These are phyloP conservation scores for Apodemia mormo DNA, from an alignment of 2,888 invertebrate species.

Conservation along the genomic window DNA sequence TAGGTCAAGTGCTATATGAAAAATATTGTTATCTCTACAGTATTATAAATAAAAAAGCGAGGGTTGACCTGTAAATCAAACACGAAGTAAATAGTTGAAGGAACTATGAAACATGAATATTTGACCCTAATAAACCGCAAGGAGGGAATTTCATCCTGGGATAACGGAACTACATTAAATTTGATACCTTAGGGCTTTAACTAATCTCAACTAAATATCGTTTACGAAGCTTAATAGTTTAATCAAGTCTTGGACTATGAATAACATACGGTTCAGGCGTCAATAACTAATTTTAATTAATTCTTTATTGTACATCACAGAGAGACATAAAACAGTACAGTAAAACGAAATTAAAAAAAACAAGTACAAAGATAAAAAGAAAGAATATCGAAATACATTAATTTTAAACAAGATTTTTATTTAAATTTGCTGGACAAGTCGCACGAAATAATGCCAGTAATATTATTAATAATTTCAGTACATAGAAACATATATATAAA, in stretches of 20 bases:
- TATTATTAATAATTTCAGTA: no score
- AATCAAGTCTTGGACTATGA: neutral
- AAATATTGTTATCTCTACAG: neutral
- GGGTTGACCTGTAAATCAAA: neutral
- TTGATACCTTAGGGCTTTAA: neutral
- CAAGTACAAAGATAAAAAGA: no score
- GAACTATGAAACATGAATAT: neutral
- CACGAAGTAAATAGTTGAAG: neutral
- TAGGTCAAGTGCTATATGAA: no score
- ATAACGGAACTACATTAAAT: neutral
- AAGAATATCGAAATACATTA: no score
- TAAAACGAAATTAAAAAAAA: no score
- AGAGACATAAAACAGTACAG: no score
- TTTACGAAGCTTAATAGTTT: slow-evolving; percentile 1
- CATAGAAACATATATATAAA: no score
- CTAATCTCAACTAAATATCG: neutral
- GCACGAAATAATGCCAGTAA: no score
- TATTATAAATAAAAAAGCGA: neutral
- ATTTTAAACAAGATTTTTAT: no score
- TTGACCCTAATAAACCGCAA: neutral
- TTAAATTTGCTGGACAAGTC: no score
- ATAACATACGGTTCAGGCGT: neutral
- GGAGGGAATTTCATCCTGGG: neutral
- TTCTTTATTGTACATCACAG: no score
- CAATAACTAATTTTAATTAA: neutral